Conservation (phyloP, 1,140 invertebrate species). For the Nephotettix cincticeps region DNA sequence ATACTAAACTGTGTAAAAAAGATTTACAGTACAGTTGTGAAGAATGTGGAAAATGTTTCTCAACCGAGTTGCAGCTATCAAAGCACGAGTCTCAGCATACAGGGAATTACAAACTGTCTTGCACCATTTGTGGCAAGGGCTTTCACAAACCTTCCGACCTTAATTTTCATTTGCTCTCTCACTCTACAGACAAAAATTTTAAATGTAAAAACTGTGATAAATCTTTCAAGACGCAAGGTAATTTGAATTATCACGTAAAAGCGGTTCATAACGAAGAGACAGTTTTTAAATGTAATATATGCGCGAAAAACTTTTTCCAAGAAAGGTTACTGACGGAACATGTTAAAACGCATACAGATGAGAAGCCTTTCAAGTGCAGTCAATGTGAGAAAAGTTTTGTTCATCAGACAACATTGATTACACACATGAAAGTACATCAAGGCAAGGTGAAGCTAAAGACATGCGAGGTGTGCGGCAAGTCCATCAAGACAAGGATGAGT, state of each 20-base stretch:
- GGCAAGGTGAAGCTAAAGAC: slow-evolving; percentile 58
- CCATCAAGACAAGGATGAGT: slow-evolving; percentile 61
- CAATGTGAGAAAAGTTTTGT: slow-evolving; percentile 22
- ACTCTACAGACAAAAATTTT: slow-evolving; percentile 62
- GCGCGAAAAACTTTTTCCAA: slow-evolving; percentile 14
- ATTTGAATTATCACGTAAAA: slow-evolving; percentile 29
- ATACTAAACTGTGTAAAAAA: slow-evolving; percentile 19
- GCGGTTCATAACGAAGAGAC: slow-evolving; percentile 16
- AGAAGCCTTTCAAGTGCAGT: slow-evolving; percentile 18
- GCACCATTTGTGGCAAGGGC: slow-evolving; percentile 66
- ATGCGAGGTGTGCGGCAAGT: slow-evolving; percentile 71
- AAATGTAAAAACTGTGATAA: slow-evolving; percentile 75
- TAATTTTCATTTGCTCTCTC: slow-evolving; percentile 72
- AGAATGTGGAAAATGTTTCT: slow-evolving; percentile 8
- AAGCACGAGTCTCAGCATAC: slow-evolving; percentile 18
- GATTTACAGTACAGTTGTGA: slow-evolving; percentile 16
- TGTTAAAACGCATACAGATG: slow-evolving; percentile 11
- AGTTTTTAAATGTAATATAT: slow-evolving; percentile 25
- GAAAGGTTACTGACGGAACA: slow-evolving; percentile 18
- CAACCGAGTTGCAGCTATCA: not conserved
- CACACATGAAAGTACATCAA: slow-evolving; percentile 33
- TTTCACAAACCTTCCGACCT: slow-evolving; percentile 75
- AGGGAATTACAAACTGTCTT: slow-evolving; percentile 7
- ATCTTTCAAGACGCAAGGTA: slow-evolving; percentile 30
- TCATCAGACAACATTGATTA: slow-evolving; percentile 12